A percentile compares a stretch with the other conserved stretches of the same genome.
Conservation (phyloP, 2,113 vertebrate species). For the Oncorhynchus keta region DNA sequence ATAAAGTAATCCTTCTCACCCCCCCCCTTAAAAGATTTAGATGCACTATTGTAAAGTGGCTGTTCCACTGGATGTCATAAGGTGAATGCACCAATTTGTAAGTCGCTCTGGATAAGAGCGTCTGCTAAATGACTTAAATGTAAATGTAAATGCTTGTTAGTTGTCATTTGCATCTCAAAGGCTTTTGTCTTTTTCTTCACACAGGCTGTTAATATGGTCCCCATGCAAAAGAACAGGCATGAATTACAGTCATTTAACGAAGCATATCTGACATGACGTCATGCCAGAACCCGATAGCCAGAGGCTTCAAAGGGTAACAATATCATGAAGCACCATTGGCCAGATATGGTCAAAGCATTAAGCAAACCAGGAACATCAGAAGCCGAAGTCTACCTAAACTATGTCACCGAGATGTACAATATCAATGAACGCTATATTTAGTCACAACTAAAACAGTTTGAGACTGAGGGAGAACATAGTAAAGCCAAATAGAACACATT, state of each 20-base stretch:
- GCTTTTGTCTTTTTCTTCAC: not conserved
- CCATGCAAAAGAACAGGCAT: not conserved
- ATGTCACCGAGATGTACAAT: not conserved
- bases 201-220: not conserved
- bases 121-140: no score
- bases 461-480: not conserved
- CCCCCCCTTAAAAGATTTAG: no score
- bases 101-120: no score
- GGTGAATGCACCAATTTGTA: no score
- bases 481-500: slow-evolving; percentile 6
- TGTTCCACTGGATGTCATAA: no score
- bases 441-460: not conserved
- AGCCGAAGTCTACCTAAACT: not conserved
- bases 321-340: not conserved
- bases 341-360: not conserved
- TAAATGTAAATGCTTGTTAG: not conserved
- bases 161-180: not conserved
- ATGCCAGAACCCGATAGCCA: not conserved
- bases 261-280: not conserved
- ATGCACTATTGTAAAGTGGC: no score
- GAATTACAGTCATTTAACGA: not conserved
- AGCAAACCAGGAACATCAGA: not conserved
- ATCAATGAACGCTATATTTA: not conserved
- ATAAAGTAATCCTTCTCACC: no score
- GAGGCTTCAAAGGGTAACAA: not conserved